Conservation (phyloP, 2,888 invertebrate genomes). For the Anodontia alba region DNA sequence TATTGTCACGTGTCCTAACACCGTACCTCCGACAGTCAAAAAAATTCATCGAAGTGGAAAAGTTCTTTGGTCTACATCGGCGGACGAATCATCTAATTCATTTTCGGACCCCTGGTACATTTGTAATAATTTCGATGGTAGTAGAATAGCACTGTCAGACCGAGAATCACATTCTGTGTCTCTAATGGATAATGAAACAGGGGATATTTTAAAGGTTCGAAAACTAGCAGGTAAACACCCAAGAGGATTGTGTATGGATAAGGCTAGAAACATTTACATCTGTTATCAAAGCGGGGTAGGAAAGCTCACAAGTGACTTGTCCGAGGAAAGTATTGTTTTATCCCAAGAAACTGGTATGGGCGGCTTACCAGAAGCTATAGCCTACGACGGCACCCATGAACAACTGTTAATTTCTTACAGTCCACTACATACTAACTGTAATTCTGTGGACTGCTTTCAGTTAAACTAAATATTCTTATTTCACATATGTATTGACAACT, state of each 20-base stretch:
- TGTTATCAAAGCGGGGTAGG: not conserved
- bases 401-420: not conserved
- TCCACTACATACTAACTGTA: not conserved
- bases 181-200: not conserved
- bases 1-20: constrained; percentile 1
- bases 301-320: not conserved
- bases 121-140: not conserved
- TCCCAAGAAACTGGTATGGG: not conserved
- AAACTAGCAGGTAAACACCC: not conserved
- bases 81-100: not conserved
- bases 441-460: not conserved
- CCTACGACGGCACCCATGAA: not conserved
- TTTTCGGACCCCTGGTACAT: not conserved
- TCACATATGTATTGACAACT: not conserved
- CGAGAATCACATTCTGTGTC: not conserved
- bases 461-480: no score
- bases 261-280: not conserved
- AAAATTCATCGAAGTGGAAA: not conserved
- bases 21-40: not conserved
- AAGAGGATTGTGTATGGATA: not conserved
- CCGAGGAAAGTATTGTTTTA: not conserved
- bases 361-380: not conserved
- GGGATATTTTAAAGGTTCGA: not conserved
- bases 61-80: not conserved
- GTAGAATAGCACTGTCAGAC: not conserved